Base-by-base conservation (phyloP, 2,888 invertebrate species). In the Carpatolechia fugitivella region DNA sequence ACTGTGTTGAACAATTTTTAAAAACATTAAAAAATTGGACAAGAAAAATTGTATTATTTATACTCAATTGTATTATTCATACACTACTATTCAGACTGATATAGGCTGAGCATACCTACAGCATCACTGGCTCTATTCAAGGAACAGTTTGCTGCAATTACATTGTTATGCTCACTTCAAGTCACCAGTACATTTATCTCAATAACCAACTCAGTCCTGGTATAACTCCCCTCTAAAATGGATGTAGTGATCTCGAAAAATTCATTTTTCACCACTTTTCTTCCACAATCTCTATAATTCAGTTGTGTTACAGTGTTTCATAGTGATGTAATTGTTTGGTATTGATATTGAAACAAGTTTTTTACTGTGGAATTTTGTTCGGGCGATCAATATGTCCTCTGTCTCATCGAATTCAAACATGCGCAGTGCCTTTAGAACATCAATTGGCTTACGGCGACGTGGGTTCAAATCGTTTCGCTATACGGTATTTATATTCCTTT, bases 81-180 rank as follows among this genome's bases (percentile, higher is more conserved):
- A 14, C n/a, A 14, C n/a, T 13, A 20, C 38, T 44, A 44, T 13
- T 44, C 29, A 20, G 35, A 38, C 36, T 38, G 20, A 50, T 24
- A 50, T 50, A 50, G 50, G 50, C 50, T 50, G 50, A 50, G 53
- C 63, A 66, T 74, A 72, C 72, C 67, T 70, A 73, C 69, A 57
- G 61, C 69, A 64, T 3, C 5, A n/a, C 69, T 74, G 75, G 69
- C 80, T 82, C 87, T 85, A 89, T 89, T 89, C 88, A 89, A 78
- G 82, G 82, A 85, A 86, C 85, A 84, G 76, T 87, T 89, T 78
- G 78, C 76, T 73, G 85, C 89, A 90, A 90, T 90, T 89, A 90
- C 72, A 85, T 87, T 82, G 85, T 90, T 90, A 90, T 85, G 85
- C 74, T 85, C 89, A 82, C 87, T 82, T 82, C 81, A 36, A 51